phyloP scores from a whole-genome alignment of 1,140 invertebrate genomes.

The Bombyx mori region DNA sequence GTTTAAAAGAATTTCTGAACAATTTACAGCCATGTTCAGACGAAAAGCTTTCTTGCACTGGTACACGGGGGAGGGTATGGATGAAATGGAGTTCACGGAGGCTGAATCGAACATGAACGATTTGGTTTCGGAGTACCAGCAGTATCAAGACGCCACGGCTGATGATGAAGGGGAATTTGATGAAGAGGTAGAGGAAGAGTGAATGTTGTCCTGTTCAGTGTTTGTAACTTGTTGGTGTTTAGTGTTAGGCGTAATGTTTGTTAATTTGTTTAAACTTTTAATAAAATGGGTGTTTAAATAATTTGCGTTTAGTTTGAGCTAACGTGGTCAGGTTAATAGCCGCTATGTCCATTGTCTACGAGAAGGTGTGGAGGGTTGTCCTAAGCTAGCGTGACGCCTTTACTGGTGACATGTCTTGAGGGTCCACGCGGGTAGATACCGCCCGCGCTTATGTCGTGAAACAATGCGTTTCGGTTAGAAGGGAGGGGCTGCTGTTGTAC shows the following conservation, averaged over 20 bases:
- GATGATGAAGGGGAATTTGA: constrained; percentile 67
- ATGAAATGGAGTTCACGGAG: constrained; percentile 87
- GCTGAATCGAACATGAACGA: constrained; percentile 85
- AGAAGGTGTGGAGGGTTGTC: no score
- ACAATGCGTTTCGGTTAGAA: no score
- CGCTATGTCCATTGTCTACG: no score
- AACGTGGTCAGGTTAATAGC: no score
- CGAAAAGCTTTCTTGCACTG: constrained; percentile 95
- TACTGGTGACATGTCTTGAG: no score
- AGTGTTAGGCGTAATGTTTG: constrained; percentile 14
- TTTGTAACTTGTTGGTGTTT: constrained; percentile 21
- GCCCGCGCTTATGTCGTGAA: no score
- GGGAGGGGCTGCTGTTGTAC: no score
- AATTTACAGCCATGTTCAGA: constrained; percentile 93
- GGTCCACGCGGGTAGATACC: no score
- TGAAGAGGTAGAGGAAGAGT: constrained; percentile 71
- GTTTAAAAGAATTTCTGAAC: constrained; percentile 89
- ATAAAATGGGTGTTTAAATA: no score
- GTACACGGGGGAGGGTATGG: constrained; percentile 89
- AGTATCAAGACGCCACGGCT: constrained; percentile 85
- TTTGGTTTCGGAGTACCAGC: constrained; percentile 89
- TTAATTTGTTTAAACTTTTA: no score
- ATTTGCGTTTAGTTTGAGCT: no score
- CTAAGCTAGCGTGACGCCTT: no score
- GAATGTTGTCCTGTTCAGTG: constrained; percentile 15